Percentiles rank a stretch among this genome's conserved stretches.
These are phyloP conservation scores for Carassius carassius DNA, from an alignment of 2,113 vertebrate species.

Conservation along the genomic window DNA sequence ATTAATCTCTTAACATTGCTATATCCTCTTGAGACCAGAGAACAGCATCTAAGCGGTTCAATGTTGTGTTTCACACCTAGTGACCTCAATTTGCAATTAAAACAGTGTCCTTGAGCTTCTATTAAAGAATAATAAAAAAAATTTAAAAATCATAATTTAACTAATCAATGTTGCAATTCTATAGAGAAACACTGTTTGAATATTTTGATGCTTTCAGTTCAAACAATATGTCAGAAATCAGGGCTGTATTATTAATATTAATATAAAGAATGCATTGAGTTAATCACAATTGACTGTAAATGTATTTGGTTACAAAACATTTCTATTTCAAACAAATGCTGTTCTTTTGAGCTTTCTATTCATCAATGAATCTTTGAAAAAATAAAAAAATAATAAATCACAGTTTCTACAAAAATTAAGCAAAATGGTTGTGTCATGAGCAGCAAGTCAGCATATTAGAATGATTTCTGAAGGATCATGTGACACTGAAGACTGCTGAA, in stretches of 20 bases:
- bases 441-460: no score
- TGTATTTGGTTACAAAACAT: no score
- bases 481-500: background rate
- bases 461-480: no score
- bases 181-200: background rate
- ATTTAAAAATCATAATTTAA: background rate
- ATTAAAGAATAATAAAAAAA: background rate
- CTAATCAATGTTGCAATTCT: background rate
- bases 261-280: no score
- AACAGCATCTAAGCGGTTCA: background rate
- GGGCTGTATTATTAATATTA: no score
- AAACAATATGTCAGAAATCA: background rate
- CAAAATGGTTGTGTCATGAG: background rate
- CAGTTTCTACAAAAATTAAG: no score
- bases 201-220: background rate
- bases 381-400: no score
- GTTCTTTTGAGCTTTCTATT: no score
- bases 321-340: no score
- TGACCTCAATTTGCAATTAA: constrained; percentile 22
- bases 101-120: background rate
- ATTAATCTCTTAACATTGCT: background rate
- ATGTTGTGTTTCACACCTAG: constrained; percentile 16
- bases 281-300: no score
- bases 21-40: constrained; percentile 19
- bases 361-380: no score